A percentile compares a stretch with the other conserved stretches of the same genome.
Evolutionary conservation across 2,113 vertebrate species (phyloP).

Genomic region (Apteryx mantelli): DNA sequence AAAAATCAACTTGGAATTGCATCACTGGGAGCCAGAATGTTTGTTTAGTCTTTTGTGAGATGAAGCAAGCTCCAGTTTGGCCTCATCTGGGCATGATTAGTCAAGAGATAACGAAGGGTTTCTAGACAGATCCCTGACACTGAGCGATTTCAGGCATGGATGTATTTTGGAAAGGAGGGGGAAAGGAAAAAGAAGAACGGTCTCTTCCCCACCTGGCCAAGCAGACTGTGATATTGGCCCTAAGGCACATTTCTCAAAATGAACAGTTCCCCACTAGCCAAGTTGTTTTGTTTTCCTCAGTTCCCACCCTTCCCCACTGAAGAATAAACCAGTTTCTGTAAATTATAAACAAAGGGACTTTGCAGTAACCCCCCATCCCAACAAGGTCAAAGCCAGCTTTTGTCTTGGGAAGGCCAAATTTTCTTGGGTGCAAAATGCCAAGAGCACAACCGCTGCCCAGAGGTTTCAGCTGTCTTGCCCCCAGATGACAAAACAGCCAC

Average conservation of each 20-base stretch:
- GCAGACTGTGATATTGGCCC: background rate
- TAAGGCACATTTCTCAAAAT: background rate
- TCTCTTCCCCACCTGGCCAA: background rate
- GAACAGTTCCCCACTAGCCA: background rate
- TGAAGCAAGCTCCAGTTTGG: conserved; percentile 66
- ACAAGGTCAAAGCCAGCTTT: conserved; percentile 58
- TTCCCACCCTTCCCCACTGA: background rate
- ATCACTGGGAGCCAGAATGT: conserved; percentile 63
- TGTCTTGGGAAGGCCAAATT: background rate
- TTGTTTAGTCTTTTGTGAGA: conserved; percentile 69
- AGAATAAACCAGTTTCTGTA: background rate
- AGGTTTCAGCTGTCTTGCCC: conserved; percentile 23
- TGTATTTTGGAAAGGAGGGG: background rate
- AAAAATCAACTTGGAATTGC: conserved; percentile 72
- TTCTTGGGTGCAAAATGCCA: conserved; percentile 18
- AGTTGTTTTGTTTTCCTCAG: background rate
- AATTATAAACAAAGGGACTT: background rate
- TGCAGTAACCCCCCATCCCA: background rate
- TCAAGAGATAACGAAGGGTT: conserved; percentile 49
- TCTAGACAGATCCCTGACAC: background rate
- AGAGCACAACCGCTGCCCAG: conserved; percentile 24
- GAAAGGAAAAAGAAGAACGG: background rate
- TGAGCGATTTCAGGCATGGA: background rate
- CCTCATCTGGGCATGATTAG: conserved; percentile 57
- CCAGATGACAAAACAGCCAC: conserved; percentile 24